Evolutionary conservation across 2,113 vertebrate genomes (phyloP).

Genomic region (Pituophis catenifer): DNA sequence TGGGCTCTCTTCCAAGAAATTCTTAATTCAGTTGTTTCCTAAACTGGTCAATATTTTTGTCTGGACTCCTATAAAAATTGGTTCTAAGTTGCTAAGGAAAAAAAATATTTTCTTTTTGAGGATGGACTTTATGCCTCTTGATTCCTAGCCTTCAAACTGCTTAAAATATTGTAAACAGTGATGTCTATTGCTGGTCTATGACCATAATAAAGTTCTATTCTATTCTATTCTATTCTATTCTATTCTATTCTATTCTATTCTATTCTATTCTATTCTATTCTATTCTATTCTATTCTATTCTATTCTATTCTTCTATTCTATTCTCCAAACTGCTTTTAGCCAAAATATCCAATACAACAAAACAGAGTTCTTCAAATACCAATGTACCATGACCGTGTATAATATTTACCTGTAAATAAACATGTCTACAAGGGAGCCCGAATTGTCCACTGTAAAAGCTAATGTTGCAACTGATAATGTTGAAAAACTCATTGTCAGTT

Average conservation of each 20-base stretch:
- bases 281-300: too few relatives aligned
- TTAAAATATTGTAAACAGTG: background rate
- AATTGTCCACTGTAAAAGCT: background rate
- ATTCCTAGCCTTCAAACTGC: background rate
- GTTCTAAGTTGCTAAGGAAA: background rate
- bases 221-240: too few relatives aligned
- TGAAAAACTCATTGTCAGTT: background rate
- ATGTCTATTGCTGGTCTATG: too few relatives aligned
- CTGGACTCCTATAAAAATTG: background rate
- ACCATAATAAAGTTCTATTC: too few relatives aligned
- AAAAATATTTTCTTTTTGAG: background rate
- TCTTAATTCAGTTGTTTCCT: background rate
- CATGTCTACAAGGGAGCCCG: background rate
- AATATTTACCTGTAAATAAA: background rate
- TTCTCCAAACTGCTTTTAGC: background rate
- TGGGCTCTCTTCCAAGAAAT: background rate
- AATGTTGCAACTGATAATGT: background rate
- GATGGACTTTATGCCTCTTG: background rate
- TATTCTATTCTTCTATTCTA: background rate
- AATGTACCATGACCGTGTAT: background rate
- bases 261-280: background rate
- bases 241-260: background rate
- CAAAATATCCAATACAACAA: background rate
- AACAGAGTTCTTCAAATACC: background rate
- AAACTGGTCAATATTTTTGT: background rate